phyloP scores from a whole-genome alignment of 1,140 invertebrate genomes.

The Lasaia peninsularis region DNA sequence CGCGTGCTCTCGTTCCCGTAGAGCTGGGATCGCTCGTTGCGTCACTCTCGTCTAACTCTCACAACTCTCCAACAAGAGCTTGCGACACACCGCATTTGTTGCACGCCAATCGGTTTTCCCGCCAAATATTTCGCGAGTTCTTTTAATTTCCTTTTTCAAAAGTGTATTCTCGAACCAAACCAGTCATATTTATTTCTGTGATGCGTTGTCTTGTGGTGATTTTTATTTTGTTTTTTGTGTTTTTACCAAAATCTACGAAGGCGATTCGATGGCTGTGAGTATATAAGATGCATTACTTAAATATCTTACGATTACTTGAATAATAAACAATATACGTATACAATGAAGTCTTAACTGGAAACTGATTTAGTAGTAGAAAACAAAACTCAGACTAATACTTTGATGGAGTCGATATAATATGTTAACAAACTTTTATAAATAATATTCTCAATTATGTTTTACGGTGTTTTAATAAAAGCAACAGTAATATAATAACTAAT shows the following conservation, averaged over 20 bases:
- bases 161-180: conserved; percentile 3
- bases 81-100: conserved; percentile 23
- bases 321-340: no score
- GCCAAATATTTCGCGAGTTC: conserved; percentile 46
- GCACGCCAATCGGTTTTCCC: conserved; percentile 42
- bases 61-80: conserved; percentile 31
- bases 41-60: conserved; percentile 24
- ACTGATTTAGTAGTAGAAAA: no score
- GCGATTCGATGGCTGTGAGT: conserved; percentile 73
- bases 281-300: conserved; percentile 16
- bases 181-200: conserved; percentile 36
- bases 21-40: conserved; percentile 8
- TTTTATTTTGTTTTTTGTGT: conserved; percentile 69
- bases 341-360: no score
- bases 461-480: no score
- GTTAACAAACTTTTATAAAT: no score
- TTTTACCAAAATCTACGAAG: conserved; percentile 58
- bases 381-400: no score
- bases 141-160: conserved; percentile 21
- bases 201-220: conserved; percentile 63
- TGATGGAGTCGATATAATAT: no score
- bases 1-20: conserved; percentile 38
- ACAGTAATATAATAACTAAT: no score
- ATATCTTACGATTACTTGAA: neutral
- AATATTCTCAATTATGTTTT: no score